These are phyloP conservation scores for Galeopterus variegatus DNA, from an alignment of 2,113 vertebrate genomes.

Conservation along the genomic window DNA sequence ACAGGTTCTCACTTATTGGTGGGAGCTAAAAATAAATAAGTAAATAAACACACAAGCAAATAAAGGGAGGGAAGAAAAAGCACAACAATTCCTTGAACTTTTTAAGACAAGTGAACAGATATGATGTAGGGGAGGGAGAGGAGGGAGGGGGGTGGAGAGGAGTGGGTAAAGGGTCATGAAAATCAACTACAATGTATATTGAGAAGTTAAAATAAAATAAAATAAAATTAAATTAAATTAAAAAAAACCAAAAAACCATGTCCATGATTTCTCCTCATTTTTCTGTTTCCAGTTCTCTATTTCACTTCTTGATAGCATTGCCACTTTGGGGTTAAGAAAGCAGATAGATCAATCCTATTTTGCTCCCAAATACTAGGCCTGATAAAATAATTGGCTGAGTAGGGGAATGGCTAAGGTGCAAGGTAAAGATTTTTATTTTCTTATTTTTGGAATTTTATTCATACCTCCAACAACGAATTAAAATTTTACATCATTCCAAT, in stretches of 20 bases:
- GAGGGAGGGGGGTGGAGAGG: no score
- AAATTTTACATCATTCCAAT: neutral
- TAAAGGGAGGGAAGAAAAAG: no score
- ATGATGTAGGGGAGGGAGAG: no score
- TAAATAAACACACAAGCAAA: no score
- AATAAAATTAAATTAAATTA: no score
- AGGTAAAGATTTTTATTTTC: constrained; percentile 55
- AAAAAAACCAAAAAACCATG: neutral
- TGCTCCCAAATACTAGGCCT: neutral
- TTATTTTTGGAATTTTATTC: constrained; percentile 26
- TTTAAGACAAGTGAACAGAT: no score
- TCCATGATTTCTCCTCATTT: neutral
- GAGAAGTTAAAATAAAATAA: no score
- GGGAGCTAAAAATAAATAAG: no score
- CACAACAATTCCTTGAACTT: no score
- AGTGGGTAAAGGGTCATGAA: no score
- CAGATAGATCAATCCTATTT: neutral
- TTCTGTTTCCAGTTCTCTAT: neutral
- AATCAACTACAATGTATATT: no score
- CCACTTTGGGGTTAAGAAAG: neutral
- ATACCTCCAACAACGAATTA: neutral
- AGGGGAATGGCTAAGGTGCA: neutral
- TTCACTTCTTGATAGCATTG: neutral
- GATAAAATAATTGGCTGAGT: neutral
- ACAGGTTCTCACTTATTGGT: no score